These are phyloP conservation scores for Nematopogon swammerdamellus DNA, from an alignment of 2,888 invertebrate genomes.

Conservation along the genomic window DNA sequence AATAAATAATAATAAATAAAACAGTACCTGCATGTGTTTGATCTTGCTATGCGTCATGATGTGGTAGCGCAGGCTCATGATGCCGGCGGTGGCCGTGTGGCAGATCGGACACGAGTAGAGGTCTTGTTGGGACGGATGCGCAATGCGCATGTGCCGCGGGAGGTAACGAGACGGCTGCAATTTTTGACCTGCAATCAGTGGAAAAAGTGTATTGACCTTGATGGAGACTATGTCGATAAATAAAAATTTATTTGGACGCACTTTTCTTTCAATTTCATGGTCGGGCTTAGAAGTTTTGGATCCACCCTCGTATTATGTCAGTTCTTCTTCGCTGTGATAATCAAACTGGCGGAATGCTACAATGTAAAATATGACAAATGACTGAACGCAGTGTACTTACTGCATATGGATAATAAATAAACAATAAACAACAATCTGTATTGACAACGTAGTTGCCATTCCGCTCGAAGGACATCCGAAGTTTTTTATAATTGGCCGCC, in stretches of 20 bases:
- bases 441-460: background rate
- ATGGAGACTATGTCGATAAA: too few relatives aligned
- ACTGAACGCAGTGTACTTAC: background rate
- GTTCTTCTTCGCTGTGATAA: too few relatives aligned
- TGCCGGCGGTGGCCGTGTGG: constrained; percentile 29
- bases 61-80: constrained; percentile 36
- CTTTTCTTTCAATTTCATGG: too few relatives aligned
- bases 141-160: constrained; percentile 46
- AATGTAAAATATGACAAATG: too few relatives aligned
- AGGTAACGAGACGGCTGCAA: constrained; percentile 50
- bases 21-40: constrained; percentile 36
- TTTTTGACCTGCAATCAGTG: constrained; percentile 28
- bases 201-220: too few relatives aligned
- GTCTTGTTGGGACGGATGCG: constrained; percentile 30
- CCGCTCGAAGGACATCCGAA: background rate
- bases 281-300: too few relatives aligned
- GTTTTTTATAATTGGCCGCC: too few relatives aligned
- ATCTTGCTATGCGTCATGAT: constrained; percentile 43
- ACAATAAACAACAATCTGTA: background rate
- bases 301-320: too few relatives aligned
- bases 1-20: too few relatives aligned
- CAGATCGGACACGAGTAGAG: constrained; percentile 45
- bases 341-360: too few relatives aligned
- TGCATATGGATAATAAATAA: too few relatives aligned
- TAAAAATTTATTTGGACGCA: too few relatives aligned